Conservation (phyloP, 2,888 invertebrate species). For the Resseliella maxima region DNA sequence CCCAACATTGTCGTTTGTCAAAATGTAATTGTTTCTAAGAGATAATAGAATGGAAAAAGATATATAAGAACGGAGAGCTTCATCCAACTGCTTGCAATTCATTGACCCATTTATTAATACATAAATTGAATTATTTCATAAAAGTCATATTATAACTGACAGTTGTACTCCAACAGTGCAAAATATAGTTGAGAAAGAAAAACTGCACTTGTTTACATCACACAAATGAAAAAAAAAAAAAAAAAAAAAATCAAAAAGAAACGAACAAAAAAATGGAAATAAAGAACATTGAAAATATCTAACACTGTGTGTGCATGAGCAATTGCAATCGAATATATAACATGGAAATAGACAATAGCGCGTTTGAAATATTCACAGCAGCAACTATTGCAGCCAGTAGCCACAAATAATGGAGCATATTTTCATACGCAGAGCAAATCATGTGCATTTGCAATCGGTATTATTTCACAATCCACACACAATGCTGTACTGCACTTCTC, state of each 20-base stretch:
- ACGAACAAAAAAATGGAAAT: too few species aligned
- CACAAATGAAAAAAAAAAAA: background rate
- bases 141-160: background rate
- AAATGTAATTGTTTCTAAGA: too few species aligned
- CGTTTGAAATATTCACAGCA: background rate
- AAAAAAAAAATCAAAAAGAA: too few species aligned
- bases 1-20: background rate
- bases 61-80: too few species aligned
- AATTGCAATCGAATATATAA: background rate
- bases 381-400: background rate
- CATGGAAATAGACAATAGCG: slow-evolving; percentile 2
- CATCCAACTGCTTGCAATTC: too few species aligned
- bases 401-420: slow-evolving; percentile 23
- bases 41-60: too few species aligned
- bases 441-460: background rate
- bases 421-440: slow-evolving; percentile 22
- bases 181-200: background rate
- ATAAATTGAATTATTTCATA: background rate
- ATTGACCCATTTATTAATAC: too few species aligned
- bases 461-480: background rate
- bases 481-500: too few species aligned
- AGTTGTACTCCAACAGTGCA: background rate
- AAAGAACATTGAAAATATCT: background rate
- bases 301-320: background rate
- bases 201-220: slow-evolving; percentile 20